These are phyloP conservation scores for Mactromeris polynyma DNA, from an alignment of 2,888 invertebrate species.

Conservation along the genomic window DNA sequence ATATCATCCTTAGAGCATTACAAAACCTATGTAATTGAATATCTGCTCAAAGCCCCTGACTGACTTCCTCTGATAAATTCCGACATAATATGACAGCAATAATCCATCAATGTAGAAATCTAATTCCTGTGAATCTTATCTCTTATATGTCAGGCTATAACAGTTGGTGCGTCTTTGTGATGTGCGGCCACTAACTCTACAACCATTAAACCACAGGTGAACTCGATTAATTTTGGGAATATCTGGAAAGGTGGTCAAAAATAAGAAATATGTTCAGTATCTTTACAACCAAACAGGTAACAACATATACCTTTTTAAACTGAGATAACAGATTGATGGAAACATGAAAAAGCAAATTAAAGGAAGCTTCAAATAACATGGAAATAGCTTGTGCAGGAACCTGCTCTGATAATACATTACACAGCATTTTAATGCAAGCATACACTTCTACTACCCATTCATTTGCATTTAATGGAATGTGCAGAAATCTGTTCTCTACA, in stretches of 20 bases:
- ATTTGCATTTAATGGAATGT: too few species aligned
- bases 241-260: neutral
- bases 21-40: neutral
- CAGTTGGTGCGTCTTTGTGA: conserved; percentile 11
- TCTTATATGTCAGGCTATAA: neutral
- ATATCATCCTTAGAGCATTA: neutral
- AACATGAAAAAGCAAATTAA: too few species aligned
- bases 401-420: too few species aligned
- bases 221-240: conserved; percentile 10
- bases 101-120: conserved; percentile 7
- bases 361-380: too few species aligned
- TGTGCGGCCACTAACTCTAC: conserved; percentile 3
- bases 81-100: conserved; percentile 10
- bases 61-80: neutral
- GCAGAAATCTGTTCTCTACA: too few species aligned
- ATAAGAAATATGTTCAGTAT: neutral
- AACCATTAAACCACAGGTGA: conserved; percentile 1
- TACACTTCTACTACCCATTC: too few species aligned
- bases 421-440: too few species aligned
- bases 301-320: too few species aligned
- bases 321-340: too few species aligned
- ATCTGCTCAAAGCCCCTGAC: neutral
- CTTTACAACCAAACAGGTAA: too few species aligned
- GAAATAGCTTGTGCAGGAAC: too few species aligned
- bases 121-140: conserved; percentile 14